Evolutionary conservation across 2,797 vertebrate genomes (phyloP).

Genomic region (Oryzias dopingdopingensis): DNA sequence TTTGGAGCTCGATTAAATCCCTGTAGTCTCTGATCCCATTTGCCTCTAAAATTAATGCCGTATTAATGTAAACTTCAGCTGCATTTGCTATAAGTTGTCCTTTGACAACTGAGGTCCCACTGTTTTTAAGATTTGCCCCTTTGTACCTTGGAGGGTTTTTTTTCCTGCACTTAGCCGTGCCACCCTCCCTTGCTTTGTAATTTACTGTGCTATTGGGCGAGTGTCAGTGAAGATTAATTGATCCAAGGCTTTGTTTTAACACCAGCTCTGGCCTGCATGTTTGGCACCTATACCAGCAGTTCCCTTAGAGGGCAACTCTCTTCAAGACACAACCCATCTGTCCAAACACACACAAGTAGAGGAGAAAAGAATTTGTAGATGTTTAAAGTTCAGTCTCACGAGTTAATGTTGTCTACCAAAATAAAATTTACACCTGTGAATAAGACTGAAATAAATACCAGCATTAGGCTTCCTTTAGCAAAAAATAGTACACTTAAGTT

Average conservation of each 20-base stretch:
- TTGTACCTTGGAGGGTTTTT: not conserved
- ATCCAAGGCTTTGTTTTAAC: slow-evolving; percentile 49
- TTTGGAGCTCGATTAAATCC: slow-evolving; percentile 41
- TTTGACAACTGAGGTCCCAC: not conserved
- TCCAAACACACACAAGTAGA: too few relatives aligned
- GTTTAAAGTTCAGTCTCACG: too few relatives aligned
- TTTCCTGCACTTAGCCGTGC: slow-evolving; percentile 3
- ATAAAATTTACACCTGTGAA: too few relatives aligned
- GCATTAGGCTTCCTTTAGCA: too few relatives aligned
- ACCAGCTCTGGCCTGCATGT: slow-evolving; percentile 39
- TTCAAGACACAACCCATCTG: slow-evolving; percentile 16
- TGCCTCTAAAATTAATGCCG: slow-evolving; percentile 39
- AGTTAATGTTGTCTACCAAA: too few relatives aligned
- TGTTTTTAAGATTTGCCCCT: slow-evolving; percentile 4
- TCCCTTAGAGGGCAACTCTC: slow-evolving; percentile 34
- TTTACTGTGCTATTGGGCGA: slow-evolving; percentile 60
- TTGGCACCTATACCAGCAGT: slow-evolving; percentile 40
- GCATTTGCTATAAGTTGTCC: slow-evolving; percentile 26
- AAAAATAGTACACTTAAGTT: too few relatives aligned
- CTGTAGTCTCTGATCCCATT: slow-evolving; percentile 13
- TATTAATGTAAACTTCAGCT: slow-evolving; percentile 32
- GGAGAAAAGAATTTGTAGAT: too few relatives aligned
- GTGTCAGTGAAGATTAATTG: slow-evolving; percentile 68
- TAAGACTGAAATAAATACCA: too few relatives aligned
- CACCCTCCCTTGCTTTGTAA: slow-evolving; percentile 37